These are phyloP conservation scores for Saccostrea glomerata DNA, from an alignment of 1,140 invertebrate genomes.

Conservation along the genomic window DNA sequence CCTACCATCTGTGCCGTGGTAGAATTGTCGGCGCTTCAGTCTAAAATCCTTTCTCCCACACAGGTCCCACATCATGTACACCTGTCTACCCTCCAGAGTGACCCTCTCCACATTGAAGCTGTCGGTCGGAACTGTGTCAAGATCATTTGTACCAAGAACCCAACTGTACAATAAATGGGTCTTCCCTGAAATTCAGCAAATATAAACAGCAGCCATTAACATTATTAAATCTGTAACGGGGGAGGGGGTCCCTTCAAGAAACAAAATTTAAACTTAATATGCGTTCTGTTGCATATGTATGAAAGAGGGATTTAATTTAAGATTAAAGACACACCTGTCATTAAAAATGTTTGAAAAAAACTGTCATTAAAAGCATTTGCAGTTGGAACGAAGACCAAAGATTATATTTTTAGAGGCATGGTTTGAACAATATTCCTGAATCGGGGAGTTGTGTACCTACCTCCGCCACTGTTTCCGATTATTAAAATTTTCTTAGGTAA, in stretches of 20 bases:
- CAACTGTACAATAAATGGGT: conserved; percentile 44
- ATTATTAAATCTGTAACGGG: too few species aligned
- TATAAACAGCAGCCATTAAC: too few species aligned
- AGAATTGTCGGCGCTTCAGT: conserved; percentile 49
- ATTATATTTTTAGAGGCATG: too few species aligned
- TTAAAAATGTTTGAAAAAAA: too few species aligned
- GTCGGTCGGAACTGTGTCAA: conserved; percentile 45
- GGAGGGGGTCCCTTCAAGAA: too few species aligned
- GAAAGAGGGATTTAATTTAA: too few species aligned
- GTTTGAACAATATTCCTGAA: not conserved
- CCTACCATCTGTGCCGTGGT: conserved; percentile 51
- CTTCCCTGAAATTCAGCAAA: conserved; percentile 32
- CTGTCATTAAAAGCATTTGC: too few species aligned
- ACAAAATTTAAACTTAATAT: too few species aligned
- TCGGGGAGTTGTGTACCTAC: not conserved
- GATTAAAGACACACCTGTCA: too few species aligned
- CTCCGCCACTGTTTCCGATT: conserved; percentile 24
- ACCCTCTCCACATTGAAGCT: conserved; percentile 52
- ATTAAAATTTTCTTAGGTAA: conserved; percentile 41
- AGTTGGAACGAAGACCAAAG: too few species aligned
- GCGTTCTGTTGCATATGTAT: too few species aligned
- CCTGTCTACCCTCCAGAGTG: not conserved
- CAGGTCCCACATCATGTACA: conserved; percentile 51
- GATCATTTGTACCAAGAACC: conserved; percentile 38
- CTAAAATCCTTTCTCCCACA: conserved; percentile 35